These are phyloP conservation scores for Microcaecilia unicolor DNA, from an alignment of 2,797 vertebrate genomes.

Conservation along the genomic window DNA sequence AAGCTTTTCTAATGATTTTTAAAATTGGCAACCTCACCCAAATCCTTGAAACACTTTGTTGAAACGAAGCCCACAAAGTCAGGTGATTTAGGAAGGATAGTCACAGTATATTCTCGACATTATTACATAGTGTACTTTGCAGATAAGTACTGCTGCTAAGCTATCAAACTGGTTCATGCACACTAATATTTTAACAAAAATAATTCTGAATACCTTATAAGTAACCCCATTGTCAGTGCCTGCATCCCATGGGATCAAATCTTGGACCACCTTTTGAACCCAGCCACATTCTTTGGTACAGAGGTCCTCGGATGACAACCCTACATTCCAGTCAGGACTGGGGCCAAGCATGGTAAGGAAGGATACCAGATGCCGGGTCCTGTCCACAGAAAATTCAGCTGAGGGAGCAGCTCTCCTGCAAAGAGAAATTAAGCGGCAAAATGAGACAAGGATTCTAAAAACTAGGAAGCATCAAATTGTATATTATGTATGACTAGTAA, in stretches of 20 bases:
- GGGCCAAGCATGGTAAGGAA: conserved; percentile 95
- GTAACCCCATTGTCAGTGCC: conserved; percentile 91
- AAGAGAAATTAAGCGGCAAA: neutral
- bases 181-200: too few species aligned
- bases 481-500: too few species aligned
- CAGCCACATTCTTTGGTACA: conserved; percentile 97
- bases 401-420: conserved; percentile 88
- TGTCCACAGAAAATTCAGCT: conserved; percentile 95
- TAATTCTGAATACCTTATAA: conserved; percentile 71
- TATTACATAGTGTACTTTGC: too few species aligned
- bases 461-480: too few species aligned
- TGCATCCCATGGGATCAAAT: conserved; percentile 95
- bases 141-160: too few species aligned
- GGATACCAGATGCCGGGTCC: conserved; percentile 88
- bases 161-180: too few species aligned
- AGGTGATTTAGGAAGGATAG: too few species aligned
- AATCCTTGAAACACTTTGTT: too few species aligned
- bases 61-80: too few species aligned
- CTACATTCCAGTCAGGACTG: conserved; percentile 95
- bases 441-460: neutral
- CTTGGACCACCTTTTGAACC: conserved; percentile 86
- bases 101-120: too few species aligned
- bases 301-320: conserved; percentile 86
- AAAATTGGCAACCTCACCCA: too few species aligned
- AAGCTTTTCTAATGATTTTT: too few species aligned